Conservation (phyloP, 2,113 vertebrate species). For the Nerophis lumbriciformis region DNA sequence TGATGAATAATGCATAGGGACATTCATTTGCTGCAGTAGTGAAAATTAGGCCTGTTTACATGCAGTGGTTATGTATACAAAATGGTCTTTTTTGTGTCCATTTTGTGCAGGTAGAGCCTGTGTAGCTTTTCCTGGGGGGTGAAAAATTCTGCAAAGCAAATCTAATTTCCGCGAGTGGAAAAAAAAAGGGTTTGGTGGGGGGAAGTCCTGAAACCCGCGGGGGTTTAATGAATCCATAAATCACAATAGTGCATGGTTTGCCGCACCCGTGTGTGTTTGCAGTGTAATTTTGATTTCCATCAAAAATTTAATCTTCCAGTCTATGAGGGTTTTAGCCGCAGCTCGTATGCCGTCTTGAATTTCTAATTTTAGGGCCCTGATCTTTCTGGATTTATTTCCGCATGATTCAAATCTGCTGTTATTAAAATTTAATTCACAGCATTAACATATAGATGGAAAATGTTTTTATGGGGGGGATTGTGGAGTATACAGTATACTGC, state of each 20-base stretch:
- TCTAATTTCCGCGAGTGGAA: constrained; percentile 90
- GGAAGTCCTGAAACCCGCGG: constrained; percentile 67
- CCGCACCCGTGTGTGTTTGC: constrained; percentile 76
- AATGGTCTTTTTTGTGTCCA: constrained; percentile 36
- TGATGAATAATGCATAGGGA: constrained; percentile 73
- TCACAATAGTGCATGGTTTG: constrained; percentile 89
- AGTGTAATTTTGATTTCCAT: constrained; percentile 89
- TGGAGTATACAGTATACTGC: constrained; percentile 59
- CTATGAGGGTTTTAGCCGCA: constrained; percentile 91
- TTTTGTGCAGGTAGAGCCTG: constrained; percentile 62
- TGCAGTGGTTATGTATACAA: constrained; percentile 63
- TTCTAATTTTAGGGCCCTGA: constrained; percentile 97
- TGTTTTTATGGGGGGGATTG: constrained; percentile 78
- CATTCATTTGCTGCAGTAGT: constrained; percentile 66
- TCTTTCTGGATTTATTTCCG: constrained; percentile 99
- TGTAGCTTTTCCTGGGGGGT: constrained; percentile 55
- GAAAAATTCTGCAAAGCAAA: constrained; percentile 71
- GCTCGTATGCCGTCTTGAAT: constrained; percentile 91
- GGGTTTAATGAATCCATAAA: constrained; percentile 96
- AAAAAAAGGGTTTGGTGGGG: constrained; percentile 16
- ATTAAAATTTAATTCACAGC: constrained; percentile 99
- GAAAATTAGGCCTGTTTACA: constrained; percentile 70
- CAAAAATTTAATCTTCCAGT: constrained; percentile 89
- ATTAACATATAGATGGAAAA: constrained; percentile 99
- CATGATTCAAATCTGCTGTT: constrained; percentile 99